phyloP scores from a whole-genome alignment of 2,113 vertebrate species.

The Forbesichthys papilliferus region DNA sequence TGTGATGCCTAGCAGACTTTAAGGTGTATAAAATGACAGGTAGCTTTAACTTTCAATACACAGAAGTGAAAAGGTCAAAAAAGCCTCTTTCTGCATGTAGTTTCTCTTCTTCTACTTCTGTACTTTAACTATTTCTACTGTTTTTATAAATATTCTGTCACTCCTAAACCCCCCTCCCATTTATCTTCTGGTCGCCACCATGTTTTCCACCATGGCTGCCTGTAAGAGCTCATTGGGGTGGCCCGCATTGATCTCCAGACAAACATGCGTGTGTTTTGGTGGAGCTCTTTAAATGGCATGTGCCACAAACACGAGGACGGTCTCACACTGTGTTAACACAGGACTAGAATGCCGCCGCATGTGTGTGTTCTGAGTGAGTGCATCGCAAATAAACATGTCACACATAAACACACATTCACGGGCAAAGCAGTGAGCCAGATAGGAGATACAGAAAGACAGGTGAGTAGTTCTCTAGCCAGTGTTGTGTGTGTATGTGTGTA shows the following conservation, averaged over 20 bases:
- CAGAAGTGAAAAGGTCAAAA: not conserved
- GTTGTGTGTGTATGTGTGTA: too few species aligned
- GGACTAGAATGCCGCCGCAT: constrained; percentile 61
- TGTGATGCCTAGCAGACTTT: not conserved
- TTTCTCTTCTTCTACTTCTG: not conserved
- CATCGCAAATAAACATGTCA: constrained; percentile 77
- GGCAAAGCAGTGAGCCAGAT: constrained; percentile 42
- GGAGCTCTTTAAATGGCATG: not conserved
- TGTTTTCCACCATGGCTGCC: constrained; percentile 32
- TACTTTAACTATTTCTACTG: not conserved
- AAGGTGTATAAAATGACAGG: not conserved
- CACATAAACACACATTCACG: constrained; percentile 77
- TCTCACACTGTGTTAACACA: constrained; percentile 49
- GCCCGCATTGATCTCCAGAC: constrained; percentile 39
- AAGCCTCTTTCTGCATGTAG: not conserved
- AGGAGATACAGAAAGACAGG: constrained; percentile 25
- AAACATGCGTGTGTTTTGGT: constrained; percentile 33
- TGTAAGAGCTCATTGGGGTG: constrained; percentile 28
- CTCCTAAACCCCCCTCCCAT: not conserved
- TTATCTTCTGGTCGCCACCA: constrained; percentile 12
- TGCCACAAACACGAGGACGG: constrained; percentile 18
- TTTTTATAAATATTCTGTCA: not conserved
- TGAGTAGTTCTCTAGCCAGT: too few species aligned
- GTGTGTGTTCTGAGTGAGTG: constrained; percentile 62
- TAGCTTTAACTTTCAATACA: not conserved